phyloP scores from a whole-genome alignment of 2,888 invertebrate genomes.

The Ashinkailepas kermadecensis region DNA sequence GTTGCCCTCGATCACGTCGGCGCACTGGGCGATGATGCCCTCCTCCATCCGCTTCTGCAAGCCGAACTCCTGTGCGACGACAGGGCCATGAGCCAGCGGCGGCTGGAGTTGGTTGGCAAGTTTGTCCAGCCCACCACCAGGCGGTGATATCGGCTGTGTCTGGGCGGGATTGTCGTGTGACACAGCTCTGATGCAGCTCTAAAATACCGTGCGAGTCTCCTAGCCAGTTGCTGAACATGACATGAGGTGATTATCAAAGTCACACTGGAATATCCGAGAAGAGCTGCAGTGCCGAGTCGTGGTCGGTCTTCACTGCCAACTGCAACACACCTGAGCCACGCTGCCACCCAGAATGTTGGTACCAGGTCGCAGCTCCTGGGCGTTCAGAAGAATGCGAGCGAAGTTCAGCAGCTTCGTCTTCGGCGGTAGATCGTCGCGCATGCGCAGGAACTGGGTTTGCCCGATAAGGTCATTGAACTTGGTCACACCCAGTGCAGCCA shows the following conservation, averaged over 20 bases:
- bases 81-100: too few relatives aligned
- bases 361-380: slow-evolving; percentile 78
- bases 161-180: too few relatives aligned
- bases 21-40: slow-evolving; percentile 61
- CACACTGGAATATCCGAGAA: too few relatives aligned
- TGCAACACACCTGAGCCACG: slow-evolving; percentile 54
- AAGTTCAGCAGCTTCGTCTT: slow-evolving; percentile 83
- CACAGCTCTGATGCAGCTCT: too few relatives aligned
- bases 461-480: slow-evolving; percentile 86
- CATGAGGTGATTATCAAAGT: too few relatives aligned
- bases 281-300: too few relatives aligned
- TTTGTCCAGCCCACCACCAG: too few relatives aligned
- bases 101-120: too few relatives aligned
- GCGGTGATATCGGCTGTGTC: too few relatives aligned
- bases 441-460: slow-evolving; percentile 76
- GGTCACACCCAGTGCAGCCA: slow-evolving; percentile 84
- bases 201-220: too few relatives aligned
- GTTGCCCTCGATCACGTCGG: slow-evolving; percentile 65
- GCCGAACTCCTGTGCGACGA: slow-evolving; percentile 62
- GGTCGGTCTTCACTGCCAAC: too few relatives aligned
- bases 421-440: slow-evolving; percentile 60
- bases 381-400: slow-evolving; percentile 76
- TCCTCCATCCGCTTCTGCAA: slow-evolving; percentile 75
- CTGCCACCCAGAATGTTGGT: slow-evolving; percentile 86
- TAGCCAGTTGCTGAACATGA: too few relatives aligned